Percentiles rank a stretch among this genome's conserved stretches.
phyloP scores from a whole-genome alignment of 2,888 invertebrate genomes.

The Branchipolynoe longqiensis region DNA sequence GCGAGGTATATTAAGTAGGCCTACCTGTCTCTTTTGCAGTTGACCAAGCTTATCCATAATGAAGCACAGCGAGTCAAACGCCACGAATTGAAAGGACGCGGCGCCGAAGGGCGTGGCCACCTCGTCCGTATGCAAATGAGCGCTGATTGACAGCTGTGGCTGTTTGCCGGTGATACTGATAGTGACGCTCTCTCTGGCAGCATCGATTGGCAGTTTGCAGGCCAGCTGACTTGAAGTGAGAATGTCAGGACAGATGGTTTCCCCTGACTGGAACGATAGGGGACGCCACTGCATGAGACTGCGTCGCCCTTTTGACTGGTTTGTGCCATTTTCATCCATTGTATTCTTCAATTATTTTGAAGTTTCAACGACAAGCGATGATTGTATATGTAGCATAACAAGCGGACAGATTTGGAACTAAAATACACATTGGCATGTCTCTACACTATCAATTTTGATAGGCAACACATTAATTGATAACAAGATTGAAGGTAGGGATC shows the following conservation, averaged over 20 bases:
- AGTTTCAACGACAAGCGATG: too few relatives aligned
- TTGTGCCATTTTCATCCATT: too few relatives aligned
- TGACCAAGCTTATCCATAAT: not conserved
- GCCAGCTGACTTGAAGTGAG: not conserved
- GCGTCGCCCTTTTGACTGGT: too few relatives aligned
- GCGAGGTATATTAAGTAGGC: too few relatives aligned
- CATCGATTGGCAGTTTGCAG: slow-evolving; percentile 9
- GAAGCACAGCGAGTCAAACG: slow-evolving; percentile 12
- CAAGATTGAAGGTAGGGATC: too few relatives aligned
- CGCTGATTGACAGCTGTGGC: not conserved
- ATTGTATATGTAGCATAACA: too few relatives aligned
- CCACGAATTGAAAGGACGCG: not conserved
- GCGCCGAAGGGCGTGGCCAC: not conserved
- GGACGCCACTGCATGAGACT: too few relatives aligned
- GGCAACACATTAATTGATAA: too few relatives aligned
- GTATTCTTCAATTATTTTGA: too few relatives aligned
- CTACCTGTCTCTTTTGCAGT: not conserved
- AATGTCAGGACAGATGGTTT: not conserved
- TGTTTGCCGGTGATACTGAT: not conserved
- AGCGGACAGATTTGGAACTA: too few relatives aligned
- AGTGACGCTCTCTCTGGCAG: not conserved
- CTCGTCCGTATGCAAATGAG: not conserved
- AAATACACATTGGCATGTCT: too few relatives aligned
- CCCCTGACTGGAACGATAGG: not conserved
- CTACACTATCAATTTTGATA: too few relatives aligned